phyloP scores from a whole-genome alignment of 2,888 invertebrate species.

The Phaedon cochleariae region DNA sequence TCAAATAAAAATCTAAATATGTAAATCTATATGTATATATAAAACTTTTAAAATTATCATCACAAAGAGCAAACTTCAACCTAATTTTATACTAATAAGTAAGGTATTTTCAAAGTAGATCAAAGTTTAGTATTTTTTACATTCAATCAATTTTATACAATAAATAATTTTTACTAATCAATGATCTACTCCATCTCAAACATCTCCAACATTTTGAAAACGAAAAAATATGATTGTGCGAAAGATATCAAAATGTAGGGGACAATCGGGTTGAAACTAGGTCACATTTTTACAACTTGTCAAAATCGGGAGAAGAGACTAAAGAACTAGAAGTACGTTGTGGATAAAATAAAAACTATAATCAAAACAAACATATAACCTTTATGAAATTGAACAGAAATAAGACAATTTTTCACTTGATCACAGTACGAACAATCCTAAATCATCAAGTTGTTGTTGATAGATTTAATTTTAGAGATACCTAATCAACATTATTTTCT shows the following conservation, averaged over 20 bases:
- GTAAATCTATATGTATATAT: constrained; percentile 47
- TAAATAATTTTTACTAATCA: constrained; percentile 33
- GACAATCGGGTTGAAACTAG: constrained; percentile 3
- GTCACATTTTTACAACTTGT: constrained; percentile 21
- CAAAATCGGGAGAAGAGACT: constrained; percentile 27
- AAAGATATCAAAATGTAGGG: constrained; percentile 4
- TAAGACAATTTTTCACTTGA: neutral
- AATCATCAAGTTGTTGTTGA: neutral
- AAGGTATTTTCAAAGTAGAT: constrained; percentile 28
- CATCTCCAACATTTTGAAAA: constrained; percentile 6
- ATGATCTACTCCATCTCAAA: constrained; percentile 25
- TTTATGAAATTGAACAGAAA: constrained; percentile 8
- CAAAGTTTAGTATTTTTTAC: constrained; percentile 26
- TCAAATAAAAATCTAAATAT: constrained; percentile 52
- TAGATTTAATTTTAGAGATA: no score
- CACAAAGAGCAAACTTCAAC: constrained; percentile 57
- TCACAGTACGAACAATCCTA: neutral
- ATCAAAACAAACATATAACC: constrained; percentile 34
- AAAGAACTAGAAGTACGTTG: constrained; percentile 44
- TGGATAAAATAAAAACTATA: constrained; percentile 42
- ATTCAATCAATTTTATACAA: constrained; percentile 36
- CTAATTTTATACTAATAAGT: constrained; percentile 44
- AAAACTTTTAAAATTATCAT: constrained; percentile 57
- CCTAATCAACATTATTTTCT: no score
- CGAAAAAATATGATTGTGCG: constrained; percentile 6